Conservation (phyloP, 2,797 vertebrate species). For the Catostomus latipinnis region DNA sequence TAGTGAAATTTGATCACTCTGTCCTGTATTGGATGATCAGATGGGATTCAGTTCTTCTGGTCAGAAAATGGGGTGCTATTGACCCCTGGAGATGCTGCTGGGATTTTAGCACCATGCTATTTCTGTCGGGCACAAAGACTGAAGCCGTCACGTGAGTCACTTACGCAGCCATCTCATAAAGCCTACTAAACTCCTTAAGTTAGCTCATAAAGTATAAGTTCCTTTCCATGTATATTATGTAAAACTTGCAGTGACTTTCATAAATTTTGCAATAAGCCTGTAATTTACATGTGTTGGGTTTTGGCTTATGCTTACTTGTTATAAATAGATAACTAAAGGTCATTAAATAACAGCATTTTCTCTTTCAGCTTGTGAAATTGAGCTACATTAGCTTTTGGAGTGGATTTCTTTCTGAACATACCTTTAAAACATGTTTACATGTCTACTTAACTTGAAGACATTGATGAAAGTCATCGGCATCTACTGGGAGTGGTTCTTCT, state of each 20-base stretch:
- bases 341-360: conserved; percentile 35
- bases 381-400: conserved; percentile 44
- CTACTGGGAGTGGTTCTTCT: neutral
- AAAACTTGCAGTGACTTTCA: neutral
- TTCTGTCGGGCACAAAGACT: conserved; percentile 82
- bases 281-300: neutral
- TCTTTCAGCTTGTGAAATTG: conserved; percentile 64
- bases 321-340: neutral
- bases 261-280: neutral
- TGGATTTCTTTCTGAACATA: neutral
- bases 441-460: neutral
- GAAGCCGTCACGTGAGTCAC: conserved; percentile 79
- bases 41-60: conserved; percentile 86
- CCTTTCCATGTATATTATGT: no score
- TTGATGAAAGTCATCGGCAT: neutral
- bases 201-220: neutral
- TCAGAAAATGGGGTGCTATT: conserved; percentile 88
- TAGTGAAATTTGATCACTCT: no score
- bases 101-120: conserved; percentile 82
- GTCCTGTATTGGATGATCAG: conserved; percentile 65
- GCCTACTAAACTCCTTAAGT: neutral
- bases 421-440: neutral
- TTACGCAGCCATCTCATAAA: neutral
- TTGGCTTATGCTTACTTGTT: neutral
- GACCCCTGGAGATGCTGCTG: conserved; percentile 82